phyloP scores from a whole-genome alignment of 2,113 vertebrate species.

The Muntiacus muntjak region DNA sequence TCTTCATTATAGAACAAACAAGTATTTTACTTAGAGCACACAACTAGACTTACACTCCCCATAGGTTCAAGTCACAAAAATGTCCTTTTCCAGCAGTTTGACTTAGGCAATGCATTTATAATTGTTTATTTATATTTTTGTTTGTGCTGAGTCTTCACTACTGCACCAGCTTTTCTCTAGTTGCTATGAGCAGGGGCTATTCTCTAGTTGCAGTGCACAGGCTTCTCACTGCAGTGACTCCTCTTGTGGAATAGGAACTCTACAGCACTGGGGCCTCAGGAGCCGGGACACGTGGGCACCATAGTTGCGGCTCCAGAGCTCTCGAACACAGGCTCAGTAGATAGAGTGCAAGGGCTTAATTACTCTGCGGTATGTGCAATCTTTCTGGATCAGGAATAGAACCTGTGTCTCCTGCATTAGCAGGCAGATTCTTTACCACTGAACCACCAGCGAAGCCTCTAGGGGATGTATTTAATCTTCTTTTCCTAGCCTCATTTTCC shows the following conservation, averaged over 20 bases:
- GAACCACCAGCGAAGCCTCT: neutral
- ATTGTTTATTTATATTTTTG: neutral
- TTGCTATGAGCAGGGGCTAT: neutral
- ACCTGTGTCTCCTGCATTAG: neutral
- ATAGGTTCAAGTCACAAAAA: neutral
- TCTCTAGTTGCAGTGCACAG: neutral
- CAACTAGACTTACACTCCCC: neutral
- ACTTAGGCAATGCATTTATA: neutral
- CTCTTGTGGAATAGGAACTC: neutral
- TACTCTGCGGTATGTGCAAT: neutral
- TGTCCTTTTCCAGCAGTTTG: neutral
- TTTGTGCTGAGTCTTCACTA: neutral
- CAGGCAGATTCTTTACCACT: neutral
- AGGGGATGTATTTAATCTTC: neutral
- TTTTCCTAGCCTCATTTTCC: neutral
- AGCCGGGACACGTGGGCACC: fast-evolving
- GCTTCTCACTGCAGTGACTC: neutral
- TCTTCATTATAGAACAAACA: neutral
- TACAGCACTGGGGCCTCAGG: neutral
- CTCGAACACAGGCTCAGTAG: neutral
- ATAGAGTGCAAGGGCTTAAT: neutral
- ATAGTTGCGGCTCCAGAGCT: neutral
- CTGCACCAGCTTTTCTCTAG: neutral
- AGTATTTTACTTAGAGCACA: neutral
- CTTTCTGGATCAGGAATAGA: neutral